These are phyloP conservation scores for Heterotilapia buettikoferi DNA, from an alignment of 2,113 vertebrate genomes.

Conservation along the genomic window DNA sequence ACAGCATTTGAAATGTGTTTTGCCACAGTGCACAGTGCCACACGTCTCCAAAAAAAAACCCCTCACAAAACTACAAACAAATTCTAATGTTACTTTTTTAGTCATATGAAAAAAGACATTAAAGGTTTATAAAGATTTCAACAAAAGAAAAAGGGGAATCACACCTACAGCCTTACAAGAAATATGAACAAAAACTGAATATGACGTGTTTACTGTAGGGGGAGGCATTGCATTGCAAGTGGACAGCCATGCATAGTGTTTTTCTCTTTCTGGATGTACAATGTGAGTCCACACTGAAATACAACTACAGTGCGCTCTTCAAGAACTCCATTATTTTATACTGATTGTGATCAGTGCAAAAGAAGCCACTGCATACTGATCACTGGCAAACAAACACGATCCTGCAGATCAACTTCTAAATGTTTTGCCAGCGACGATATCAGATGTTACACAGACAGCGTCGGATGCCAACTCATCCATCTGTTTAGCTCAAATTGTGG, in stretches of 20 bases:
- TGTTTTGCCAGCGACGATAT: neutral
- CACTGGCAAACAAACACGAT: neutral
- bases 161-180: neutral
- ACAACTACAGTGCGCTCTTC: neutral
- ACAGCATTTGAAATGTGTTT: neutral
- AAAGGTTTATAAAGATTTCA: neutral
- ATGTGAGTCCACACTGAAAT: neutral
- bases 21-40: neutral
- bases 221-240: slow-evolving; percentile 31
- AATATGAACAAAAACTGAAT: neutral
- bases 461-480: neutral
- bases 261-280: neutral
- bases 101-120: neutral
- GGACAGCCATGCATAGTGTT: neutral
- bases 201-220: slow-evolving; percentile 12
- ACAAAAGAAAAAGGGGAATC: neutral
- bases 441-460: neutral
- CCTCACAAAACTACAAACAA: fast-evolving
- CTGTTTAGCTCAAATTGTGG: neutral
- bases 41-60: fast-evolving
- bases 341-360: neutral
- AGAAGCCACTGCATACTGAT: too few species aligned
- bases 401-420: neutral
- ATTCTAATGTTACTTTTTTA: neutral
- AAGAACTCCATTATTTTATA: neutral